A percentile compares a stretch with the other conserved stretches of the same genome.
These are phyloP conservation scores for Drosophila willistoni DNA, from an alignment of 1,140 invertebrate species.

Conservation along the genomic window DNA sequence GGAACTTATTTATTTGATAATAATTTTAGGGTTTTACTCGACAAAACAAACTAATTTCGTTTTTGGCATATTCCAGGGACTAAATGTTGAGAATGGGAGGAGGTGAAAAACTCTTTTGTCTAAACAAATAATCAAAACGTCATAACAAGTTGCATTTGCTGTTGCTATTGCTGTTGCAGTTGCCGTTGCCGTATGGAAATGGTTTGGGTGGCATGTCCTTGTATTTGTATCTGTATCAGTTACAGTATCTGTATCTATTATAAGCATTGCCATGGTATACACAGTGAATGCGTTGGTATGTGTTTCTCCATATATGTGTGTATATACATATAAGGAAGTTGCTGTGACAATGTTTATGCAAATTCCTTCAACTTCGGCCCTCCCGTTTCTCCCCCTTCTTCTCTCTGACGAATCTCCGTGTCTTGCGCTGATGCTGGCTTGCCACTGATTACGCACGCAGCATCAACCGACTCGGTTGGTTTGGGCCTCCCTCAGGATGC, in stretches of 20 bases:
- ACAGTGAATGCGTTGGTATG: constrained; percentile 7
- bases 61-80: constrained; percentile 24
- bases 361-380: constrained; percentile 46
- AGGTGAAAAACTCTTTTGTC: constrained; percentile 57
- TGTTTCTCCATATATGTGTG: constrained; percentile 1
- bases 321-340: constrained; percentile 1
- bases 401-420: neutral
- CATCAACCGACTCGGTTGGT: constrained; percentile 30
- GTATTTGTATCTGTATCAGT: constrained; percentile 30
- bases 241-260: constrained; percentile 7
- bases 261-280: constrained; percentile 27
- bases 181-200: neutral
- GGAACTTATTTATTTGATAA: constrained; percentile 76
- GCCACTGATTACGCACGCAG: constrained; percentile 56
- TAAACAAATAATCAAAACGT: constrained; percentile 80
- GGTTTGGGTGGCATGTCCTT: constrained; percentile 16
- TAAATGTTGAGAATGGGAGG: neutral
- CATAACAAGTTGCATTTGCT: constrained; percentile 61
- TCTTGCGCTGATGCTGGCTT: constrained; percentile 32
- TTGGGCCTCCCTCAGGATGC: constrained; percentile 45
- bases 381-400: neutral
- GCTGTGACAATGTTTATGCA: constrained; percentile 67
- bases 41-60: constrained; percentile 70
- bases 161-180: constrained; percentile 1
- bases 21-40: constrained; percentile 54